phyloP scores from a whole-genome alignment of 2,888 invertebrate genomes.

The Drosophila mercatorum region DNA sequence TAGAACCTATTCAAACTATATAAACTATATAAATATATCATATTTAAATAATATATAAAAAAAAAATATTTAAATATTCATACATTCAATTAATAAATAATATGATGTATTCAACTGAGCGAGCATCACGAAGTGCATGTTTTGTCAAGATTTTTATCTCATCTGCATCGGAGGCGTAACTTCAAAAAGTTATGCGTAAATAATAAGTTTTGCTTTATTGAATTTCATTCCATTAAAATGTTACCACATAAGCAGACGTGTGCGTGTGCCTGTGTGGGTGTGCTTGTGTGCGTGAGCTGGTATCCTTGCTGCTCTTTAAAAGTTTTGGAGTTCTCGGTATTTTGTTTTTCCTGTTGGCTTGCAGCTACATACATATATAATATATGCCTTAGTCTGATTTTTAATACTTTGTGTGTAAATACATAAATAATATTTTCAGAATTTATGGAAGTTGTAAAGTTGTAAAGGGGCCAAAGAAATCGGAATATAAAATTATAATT shows the following conservation, averaged over 20 bases:
- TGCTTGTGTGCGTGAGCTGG: background rate
- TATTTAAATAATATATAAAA: too few species aligned
- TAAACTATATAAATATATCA: too few species aligned
- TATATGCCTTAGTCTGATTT: background rate
- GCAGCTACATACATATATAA: slow-evolving; percentile 1
- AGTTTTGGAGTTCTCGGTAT: background rate
- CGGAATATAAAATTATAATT: too few species aligned
- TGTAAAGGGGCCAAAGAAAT: too few species aligned
- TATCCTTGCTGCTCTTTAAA: slow-evolving; percentile 3
- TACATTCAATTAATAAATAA: too few species aligned
- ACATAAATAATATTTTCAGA: background rate
- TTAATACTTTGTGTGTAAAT: background rate
- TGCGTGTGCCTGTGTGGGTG: slow-evolving; percentile 30
- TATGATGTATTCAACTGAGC: background rate
- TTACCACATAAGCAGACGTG: slow-evolving; percentile 54
- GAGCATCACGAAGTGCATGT: background rate
- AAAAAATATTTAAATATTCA: too few species aligned
- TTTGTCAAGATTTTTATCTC: background rate
- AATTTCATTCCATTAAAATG: slow-evolving; percentile 74
- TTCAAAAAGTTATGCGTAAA: slow-evolving; percentile 60
- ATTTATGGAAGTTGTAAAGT: background rate
- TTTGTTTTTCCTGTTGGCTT: background rate
- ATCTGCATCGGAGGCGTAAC: background rate
- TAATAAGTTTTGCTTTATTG: slow-evolving; percentile 70
- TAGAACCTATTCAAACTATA: too few species aligned